A percentile compares a stretch with the other conserved stretches of the same genome.
Evolutionary conservation across 2,797 vertebrate genomes (phyloP).

Genomic region (Phoxinus dragarum): DNA sequence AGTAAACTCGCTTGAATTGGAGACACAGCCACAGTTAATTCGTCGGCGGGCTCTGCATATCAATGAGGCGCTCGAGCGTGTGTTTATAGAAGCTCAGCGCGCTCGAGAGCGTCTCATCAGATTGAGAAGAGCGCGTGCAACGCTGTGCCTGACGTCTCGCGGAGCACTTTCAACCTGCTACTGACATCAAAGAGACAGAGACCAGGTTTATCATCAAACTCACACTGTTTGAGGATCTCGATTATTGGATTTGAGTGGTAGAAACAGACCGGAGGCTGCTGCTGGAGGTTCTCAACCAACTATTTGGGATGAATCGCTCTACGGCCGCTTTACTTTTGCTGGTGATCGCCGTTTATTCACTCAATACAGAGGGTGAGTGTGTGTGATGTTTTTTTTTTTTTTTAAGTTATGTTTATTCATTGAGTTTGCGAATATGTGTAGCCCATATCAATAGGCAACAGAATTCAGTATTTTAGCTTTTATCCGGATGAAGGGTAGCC

Average conservation of each 20-base stretch:
- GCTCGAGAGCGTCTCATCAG: constrained; percentile 58
- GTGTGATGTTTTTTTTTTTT: neutral
- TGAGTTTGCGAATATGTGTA: neutral
- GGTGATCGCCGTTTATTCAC: constrained; percentile 83
- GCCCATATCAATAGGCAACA: neutral
- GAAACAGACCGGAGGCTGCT: constrained; percentile 30
- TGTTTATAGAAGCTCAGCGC: constrained; percentile 84
- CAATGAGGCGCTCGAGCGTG: constrained; percentile 88
- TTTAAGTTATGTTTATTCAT: neutral
- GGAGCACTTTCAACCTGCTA: constrained; percentile 42
- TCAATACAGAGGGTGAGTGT: constrained; percentile 88
- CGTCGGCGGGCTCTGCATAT: constrained; percentile 89
- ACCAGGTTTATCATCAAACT: neutral
- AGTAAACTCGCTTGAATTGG: neutral
- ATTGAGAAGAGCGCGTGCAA: constrained; percentile 41
- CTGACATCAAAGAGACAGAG: neutral
- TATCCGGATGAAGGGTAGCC: neutral
- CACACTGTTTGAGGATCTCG: constrained; percentile 26
- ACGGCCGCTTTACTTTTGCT: constrained; percentile 87
- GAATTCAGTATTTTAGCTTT: neutral
- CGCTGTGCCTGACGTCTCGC: constrained; percentile 24
- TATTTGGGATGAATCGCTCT: constrained; percentile 85
- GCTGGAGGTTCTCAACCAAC: constrained; percentile 49
- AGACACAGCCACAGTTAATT: constrained; percentile 69
- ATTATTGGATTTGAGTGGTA: constrained; percentile 12